Conservation (phyloP, 2,888 invertebrate genomes). For the Sepiola atlantica region DNA sequence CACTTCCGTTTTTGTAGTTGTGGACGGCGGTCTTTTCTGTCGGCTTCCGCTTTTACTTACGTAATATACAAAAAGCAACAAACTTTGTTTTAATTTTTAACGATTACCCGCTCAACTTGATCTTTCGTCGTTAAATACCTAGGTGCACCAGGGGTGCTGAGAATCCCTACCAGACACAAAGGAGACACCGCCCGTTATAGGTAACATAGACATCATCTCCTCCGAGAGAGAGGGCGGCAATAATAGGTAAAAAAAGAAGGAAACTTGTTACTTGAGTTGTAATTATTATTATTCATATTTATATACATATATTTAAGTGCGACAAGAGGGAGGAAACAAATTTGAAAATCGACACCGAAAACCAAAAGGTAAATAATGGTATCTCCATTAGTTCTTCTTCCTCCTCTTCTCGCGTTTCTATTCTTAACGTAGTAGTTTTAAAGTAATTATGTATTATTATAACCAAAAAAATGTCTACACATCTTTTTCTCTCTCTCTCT, state of each 20-base stretch:
- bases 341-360: not conserved
- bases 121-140: not conserved
- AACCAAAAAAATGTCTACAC: too few relatives aligned
- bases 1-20: not conserved
- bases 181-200: not conserved
- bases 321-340: slow-evolving; percentile 14
- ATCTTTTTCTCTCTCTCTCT: too few relatives aligned
- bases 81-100: not conserved
- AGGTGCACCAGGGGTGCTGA: slow-evolving; percentile 13
- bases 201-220: not conserved
- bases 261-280: not conserved
- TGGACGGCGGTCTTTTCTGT: not conserved
- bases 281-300: not conserved
- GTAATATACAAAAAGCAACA: not conserved
- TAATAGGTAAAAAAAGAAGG: not conserved
- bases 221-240: not conserved
- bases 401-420: not conserved
- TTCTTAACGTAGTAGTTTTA: not conserved
- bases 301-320: not conserved
- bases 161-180: not conserved
- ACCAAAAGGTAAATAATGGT: not conserved
- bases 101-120: not conserved
- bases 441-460: not conserved
- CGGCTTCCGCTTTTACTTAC: not conserved
- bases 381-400: not conserved